phyloP scores from a whole-genome alignment of 2,113 vertebrate species.

The Cheilinus undulatus region DNA sequence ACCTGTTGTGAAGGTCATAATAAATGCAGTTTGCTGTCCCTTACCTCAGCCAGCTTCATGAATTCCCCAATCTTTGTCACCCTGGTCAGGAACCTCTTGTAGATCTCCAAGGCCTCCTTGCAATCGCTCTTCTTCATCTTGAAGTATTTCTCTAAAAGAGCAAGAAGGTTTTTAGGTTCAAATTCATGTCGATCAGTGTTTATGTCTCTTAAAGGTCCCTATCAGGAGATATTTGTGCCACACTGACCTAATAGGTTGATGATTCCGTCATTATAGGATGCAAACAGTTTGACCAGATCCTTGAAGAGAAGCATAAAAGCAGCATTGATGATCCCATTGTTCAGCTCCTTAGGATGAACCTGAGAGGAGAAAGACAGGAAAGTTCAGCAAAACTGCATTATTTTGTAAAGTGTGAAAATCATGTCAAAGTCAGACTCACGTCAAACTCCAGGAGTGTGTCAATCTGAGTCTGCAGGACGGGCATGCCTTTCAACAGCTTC shows the following conservation, averaged over 20 bases:
- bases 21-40: not conserved
- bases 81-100: slow-evolving; percentile 97
- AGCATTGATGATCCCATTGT: slow-evolving; percentile 97
- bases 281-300: slow-evolving; percentile 98
- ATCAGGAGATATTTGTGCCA: not conserved
- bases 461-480: slow-evolving; percentile 95
- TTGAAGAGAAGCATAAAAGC: slow-evolving; percentile 98
- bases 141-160: slow-evolving; percentile 94
- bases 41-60: slow-evolving; percentile 98
- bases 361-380: slow-evolving; percentile 53
- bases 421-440: slow-evolving; percentile 81
- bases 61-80: slow-evolving; percentile 99
- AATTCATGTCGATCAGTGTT: not conserved
- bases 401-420: not conserved
- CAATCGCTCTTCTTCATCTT: slow-evolving; percentile 99
- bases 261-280: slow-evolving; percentile 99
- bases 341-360: slow-evolving; percentile 98
- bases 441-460: slow-evolving; percentile 98
- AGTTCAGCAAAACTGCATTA: too few species aligned
- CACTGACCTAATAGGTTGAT: slow-evolving; percentile 97
- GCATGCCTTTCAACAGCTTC: slow-evolving; percentile 98
- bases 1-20: not conserved
- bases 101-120: slow-evolving; percentile 99
- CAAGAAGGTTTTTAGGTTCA: not conserved
- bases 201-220: not conserved